Conservation (phyloP, 2,888 invertebrate genomes). For the Napeogenes inachia region DNA sequence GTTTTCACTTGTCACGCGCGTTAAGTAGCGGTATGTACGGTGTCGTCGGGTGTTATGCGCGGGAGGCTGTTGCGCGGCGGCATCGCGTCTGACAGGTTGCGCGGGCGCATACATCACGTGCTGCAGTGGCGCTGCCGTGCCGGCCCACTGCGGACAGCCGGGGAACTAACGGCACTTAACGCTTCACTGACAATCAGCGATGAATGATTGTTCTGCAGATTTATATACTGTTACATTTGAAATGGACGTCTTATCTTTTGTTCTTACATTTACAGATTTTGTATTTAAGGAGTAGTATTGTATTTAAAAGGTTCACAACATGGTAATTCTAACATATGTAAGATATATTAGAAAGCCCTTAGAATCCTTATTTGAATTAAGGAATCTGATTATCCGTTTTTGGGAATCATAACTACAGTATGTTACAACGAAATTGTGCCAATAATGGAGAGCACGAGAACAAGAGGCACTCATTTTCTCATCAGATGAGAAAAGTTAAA, state of each 20-base stretch:
- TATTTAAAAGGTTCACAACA: neutral
- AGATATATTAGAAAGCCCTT: neutral
- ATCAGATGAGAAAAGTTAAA: slow-evolving; percentile 17
- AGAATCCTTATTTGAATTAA: neutral
- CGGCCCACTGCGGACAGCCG: slow-evolving; percentile 47
- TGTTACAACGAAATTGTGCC: slow-evolving; percentile 20
- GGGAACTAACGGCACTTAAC: slow-evolving; percentile 62
- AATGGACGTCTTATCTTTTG: neutral
- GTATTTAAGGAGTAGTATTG: neutral
- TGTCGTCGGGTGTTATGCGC: slow-evolving; percentile 52
- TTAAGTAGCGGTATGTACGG: slow-evolving; percentile 49
- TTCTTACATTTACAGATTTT: neutral
- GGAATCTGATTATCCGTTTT: too few species aligned
- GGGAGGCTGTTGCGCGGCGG: slow-evolving; percentile 70
- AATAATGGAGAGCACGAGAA: slow-evolving; percentile 18
- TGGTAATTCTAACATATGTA: too few species aligned
- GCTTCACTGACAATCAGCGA: slow-evolving; percentile 46
- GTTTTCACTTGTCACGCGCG: slow-evolving; percentile 61
- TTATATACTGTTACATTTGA: slow-evolving; percentile 15
- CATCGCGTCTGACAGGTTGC: slow-evolving; percentile 59
- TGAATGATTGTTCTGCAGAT: slow-evolving; percentile 24
- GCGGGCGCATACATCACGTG: slow-evolving; percentile 74
- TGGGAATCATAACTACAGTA: neutral
- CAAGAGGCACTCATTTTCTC: slow-evolving; percentile 21
- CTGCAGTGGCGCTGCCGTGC: slow-evolving; percentile 57